These are phyloP conservation scores for Ursus arctos DNA, from an alignment of 2,113 vertebrate genomes.

Conservation along the genomic window DNA sequence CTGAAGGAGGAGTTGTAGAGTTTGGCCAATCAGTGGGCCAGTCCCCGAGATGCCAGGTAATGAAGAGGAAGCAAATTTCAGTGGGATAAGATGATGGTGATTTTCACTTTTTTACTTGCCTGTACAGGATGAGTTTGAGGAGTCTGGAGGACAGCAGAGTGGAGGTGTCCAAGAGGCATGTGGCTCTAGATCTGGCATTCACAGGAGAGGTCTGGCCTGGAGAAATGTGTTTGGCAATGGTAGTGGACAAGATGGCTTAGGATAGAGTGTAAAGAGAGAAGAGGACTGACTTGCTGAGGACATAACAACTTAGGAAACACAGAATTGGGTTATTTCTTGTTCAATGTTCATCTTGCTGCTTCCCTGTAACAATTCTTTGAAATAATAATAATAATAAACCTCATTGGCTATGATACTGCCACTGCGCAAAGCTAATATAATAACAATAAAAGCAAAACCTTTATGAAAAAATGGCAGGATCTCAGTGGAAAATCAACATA, in stretches of 20 bases:
- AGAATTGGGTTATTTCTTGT: neutral
- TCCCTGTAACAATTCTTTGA: neutral
- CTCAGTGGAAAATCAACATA: constrained; percentile 21
- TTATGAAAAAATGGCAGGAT: neutral
- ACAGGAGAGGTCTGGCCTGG: neutral
- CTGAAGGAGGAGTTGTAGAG: neutral
- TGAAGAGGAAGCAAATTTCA: neutral
- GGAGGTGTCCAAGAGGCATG: neutral
- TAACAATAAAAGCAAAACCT: neutral
- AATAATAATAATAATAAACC: neutral
- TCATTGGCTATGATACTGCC: too few species aligned
- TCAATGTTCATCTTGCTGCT: neutral
- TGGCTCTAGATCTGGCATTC: neutral
- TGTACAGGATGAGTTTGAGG: neutral
- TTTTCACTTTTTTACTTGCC: neutral
- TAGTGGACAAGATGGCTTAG: neutral
- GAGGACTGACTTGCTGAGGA: neutral
- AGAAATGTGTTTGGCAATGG: neutral
- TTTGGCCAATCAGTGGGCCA: neutral
- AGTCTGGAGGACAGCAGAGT: neutral
- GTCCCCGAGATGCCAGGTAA: neutral
- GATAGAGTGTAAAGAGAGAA: neutral
- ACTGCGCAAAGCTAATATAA: too few species aligned
- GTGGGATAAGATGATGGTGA: neutral
- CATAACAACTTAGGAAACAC: neutral